Evolutionary conservation across 2,113 vertebrate genomes (phyloP), one percentile per base, ranked within the genome.

Genomic region (Fulmarus glacialis): DNA sequence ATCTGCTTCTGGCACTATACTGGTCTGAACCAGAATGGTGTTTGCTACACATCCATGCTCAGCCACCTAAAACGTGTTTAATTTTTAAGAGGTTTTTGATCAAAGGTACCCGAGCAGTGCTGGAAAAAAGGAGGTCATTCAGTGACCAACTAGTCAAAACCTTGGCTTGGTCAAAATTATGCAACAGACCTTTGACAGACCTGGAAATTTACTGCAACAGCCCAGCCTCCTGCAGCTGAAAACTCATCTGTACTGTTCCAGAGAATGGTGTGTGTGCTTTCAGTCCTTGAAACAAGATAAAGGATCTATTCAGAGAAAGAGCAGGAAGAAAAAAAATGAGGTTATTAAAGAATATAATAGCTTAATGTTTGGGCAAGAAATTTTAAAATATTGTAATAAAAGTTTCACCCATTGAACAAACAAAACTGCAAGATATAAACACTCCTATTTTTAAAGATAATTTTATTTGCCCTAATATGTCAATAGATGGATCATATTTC

Each of bases 371-470:
- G 70, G 55, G 16, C 45, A 96, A 74, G 60, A 3, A 11, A 66
- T 87, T 89, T 95, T 40, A 82, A 97, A 96, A 93, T 92, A 93
- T 63, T 96, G 24, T 64, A 72, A 58, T 80, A 89, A 80, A 95
- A 82, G 67, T 85, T 95, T 85, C 47, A 3, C 96, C 93, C 91
- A 85, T 4, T 91, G 53, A 97, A 87, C 87, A 97, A 97, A 92
- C 58, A 93, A 82, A 95, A 86, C 43, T 4, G 7, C 36, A 87
- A 95, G 89, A 96, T 66, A 58, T 11, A 45, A 82, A 82, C 53
- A 42, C 40, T 85, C 72, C 42, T 94, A 19, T 43, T 92, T 93
- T 89, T 68, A 3, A 94, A 95, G 89, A 95, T 94, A 94, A 91
- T 62, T 88, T 87, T 95, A 89, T 91, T 93, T 95, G 62, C 59